Percentiles rank a stretch among this genome's conserved stretches.
These are phyloP conservation scores for Camponotus vicinus DNA, from an alignment of 1,140 invertebrate species.

Conservation along the genomic window DNA sequence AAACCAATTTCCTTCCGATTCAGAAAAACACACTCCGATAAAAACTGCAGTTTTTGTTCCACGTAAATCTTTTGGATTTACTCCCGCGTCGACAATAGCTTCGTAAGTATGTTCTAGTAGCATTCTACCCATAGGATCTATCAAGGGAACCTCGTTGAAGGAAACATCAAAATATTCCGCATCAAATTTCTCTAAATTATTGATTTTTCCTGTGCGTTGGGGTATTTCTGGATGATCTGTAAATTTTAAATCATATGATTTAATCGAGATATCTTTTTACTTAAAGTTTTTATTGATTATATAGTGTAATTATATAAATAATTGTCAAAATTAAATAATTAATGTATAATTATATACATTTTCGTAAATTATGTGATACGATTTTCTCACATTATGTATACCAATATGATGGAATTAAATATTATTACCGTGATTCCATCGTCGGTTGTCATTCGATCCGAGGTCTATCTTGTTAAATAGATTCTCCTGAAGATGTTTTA, in stretches of 20 bases:
- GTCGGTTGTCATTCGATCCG: slow-evolving; percentile 91
- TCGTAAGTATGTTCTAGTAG: slow-evolving; percentile 95
- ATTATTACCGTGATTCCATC: slow-evolving; percentile 91
- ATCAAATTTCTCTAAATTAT: slow-evolving; percentile 93
- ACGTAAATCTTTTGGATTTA: slow-evolving; percentile 86
- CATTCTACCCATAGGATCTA: slow-evolving; percentile 96
- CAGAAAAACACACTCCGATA: slow-evolving; percentile 92
- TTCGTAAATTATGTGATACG: too few relatives aligned
- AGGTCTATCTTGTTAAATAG: slow-evolving; percentile 92
- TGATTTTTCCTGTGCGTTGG: slow-evolving; percentile 92
- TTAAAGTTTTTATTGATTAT: not conserved
- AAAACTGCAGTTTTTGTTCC: slow-evolving; percentile 93
- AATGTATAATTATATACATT: too few relatives aligned
- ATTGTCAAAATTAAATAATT: not conserved
- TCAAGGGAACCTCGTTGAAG: slow-evolving; percentile 93
- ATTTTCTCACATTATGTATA: too few relatives aligned
- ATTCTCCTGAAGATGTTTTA: slow-evolving; percentile 93
- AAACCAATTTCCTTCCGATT: slow-evolving; percentile 90
- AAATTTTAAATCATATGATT: too few relatives aligned
- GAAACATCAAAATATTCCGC: slow-evolving; percentile 94
- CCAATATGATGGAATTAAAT: too few relatives aligned
- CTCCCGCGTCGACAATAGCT: slow-evolving; percentile 95
- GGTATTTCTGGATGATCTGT: slow-evolving; percentile 90
- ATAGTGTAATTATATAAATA: too few relatives aligned
- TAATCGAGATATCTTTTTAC: too few relatives aligned